Conservation (phyloP, 2,888 invertebrate genomes). For the Yponomeuta malinellus region DNA sequence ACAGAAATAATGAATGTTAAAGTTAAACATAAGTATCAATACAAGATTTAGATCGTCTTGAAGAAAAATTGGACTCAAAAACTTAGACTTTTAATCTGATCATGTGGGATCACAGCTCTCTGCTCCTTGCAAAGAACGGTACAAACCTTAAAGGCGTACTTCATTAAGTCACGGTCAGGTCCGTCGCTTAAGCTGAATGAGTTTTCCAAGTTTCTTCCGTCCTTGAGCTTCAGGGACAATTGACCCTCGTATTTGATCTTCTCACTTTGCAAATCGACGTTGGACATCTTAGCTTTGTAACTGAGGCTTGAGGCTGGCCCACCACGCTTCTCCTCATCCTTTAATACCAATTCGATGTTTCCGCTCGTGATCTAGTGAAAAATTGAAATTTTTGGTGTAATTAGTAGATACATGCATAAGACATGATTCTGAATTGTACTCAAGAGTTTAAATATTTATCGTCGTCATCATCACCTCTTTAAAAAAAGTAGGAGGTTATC, state of each 20-base stretch:
- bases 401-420: too few relatives aligned
- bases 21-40: too few relatives aligned
- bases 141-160: slow-evolving; percentile 52
- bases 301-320: slow-evolving; percentile 46
- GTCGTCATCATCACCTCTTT: too few relatives aligned
- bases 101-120: too few relatives aligned
- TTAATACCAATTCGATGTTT: slow-evolving; percentile 38
- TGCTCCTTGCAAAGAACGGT: too few relatives aligned
- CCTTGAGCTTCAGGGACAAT: slow-evolving; percentile 46
- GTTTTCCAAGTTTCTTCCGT: slow-evolving; percentile 50
- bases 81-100: too few relatives aligned
- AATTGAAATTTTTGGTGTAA: background rate
- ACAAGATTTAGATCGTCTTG: too few relatives aligned
- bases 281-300: slow-evolving; percentile 47
- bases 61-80: too few relatives aligned
- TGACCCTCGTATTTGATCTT: slow-evolving; percentile 50
- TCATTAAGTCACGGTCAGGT: slow-evolving; percentile 44
- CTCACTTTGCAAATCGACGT: slow-evolving; percentile 45
- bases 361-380: slow-evolving; percentile 45
- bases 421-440: too few relatives aligned
- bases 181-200: slow-evolving; percentile 43
- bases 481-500: too few relatives aligned
- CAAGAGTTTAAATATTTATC: too few relatives aligned
- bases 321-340: slow-evolving; percentile 55
- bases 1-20: too few relatives aligned